Evolutionary conservation across 2,888 invertebrate genomes (phyloP).

Genomic region (Cordilura impudica): DNA sequence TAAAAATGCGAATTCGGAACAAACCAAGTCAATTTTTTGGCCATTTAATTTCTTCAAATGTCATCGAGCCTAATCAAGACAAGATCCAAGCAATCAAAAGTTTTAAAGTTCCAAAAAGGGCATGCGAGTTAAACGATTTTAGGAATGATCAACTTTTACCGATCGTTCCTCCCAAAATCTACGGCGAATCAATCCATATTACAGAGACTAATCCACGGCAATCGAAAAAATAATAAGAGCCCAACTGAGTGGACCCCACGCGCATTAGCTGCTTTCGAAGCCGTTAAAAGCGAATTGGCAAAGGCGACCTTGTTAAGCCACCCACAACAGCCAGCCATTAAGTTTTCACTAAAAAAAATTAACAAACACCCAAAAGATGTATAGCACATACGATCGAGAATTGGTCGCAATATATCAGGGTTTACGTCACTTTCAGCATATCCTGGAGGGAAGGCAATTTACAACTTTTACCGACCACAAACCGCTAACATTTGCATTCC

Average conservation of each 20-base stretch:
- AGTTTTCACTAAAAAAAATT: conserved; percentile 74
- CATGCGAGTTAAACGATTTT: conserved; percentile 36
- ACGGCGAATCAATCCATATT: neutral
- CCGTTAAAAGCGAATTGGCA: conserved; percentile 7
- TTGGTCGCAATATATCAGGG: too few relatives aligned
- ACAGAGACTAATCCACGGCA: conserved; percentile 20
- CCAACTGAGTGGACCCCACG: conserved; percentile 5
- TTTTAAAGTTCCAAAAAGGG: conserved; percentile 5
- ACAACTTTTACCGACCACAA: conserved; percentile 62
- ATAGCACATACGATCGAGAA: too few relatives aligned
- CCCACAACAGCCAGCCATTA: conserved; percentile 66
- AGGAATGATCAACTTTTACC: conserved; percentile 40
- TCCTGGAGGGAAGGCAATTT: too few relatives aligned
- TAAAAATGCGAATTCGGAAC: conserved; percentile 28
- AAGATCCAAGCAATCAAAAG: neutral
- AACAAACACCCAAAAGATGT: conserved; percentile 41
- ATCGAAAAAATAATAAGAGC: conserved; percentile 34
- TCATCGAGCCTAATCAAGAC: neutral
- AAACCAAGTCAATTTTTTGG: neutral
- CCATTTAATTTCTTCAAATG: neutral
- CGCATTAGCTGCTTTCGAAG: conserved; percentile 9
- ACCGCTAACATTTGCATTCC: conserved; percentile 18
- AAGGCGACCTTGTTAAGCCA: conserved; percentile 4
- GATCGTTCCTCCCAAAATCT: conserved; percentile 23
- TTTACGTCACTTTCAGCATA: too few relatives aligned